Base-by-base conservation (phyloP, 2,888 invertebrate genomes). In the Caenorhabditis parvicauda region DNA sequence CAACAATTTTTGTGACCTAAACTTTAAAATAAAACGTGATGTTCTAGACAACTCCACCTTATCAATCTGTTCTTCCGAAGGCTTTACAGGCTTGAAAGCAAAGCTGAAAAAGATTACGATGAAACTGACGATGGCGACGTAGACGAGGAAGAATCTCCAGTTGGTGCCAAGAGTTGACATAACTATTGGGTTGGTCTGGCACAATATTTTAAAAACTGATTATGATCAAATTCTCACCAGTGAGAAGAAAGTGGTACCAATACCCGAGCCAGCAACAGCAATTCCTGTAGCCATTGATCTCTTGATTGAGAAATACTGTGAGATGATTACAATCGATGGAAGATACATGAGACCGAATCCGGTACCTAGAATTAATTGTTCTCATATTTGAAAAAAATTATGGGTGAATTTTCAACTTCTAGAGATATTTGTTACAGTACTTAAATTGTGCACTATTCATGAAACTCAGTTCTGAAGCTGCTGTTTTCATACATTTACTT, bases 301-400 rank as follows among this genome's bases (percentile, higher is more conserved):
- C 75, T 88, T 88, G 75, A 90, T 89, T 81, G 96, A 93, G 81
- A 98, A 98, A 86, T 96, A 98, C 70, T 90, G 90, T 1, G 93
- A 92, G 28, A 98, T 95, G 82, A 91, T 91, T 51, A 98, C 95
- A 72, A 98, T 95, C 46, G 96, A 94, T 0, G 98, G 96, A 53
- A 98, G 86, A 82, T 96, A 98, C 81, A 98, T 93, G 65, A 98
- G 87, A 1, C 96, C 96, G 76, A 96, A 91, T 22, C 96, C 96
- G 47, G 93, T 84, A 39, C 95, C 95, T 88, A 80, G 3, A 81
- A 72, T 9, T 14, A 46, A 29, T 5, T 29, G 32, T 5, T 14
- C n/a, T n/a, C n/a, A n/a, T n/a, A n/a, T n/a, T n/a, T 25, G 27
- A 19, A 21, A 24, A 47, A 32, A 14, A 21, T 27, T 48, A 19